Percentiles rank a stretch among this genome's conserved stretches.
Conservation (phyloP, 2,113 vertebrate genomes). For the Myiozetetes cayanensis region DNA sequence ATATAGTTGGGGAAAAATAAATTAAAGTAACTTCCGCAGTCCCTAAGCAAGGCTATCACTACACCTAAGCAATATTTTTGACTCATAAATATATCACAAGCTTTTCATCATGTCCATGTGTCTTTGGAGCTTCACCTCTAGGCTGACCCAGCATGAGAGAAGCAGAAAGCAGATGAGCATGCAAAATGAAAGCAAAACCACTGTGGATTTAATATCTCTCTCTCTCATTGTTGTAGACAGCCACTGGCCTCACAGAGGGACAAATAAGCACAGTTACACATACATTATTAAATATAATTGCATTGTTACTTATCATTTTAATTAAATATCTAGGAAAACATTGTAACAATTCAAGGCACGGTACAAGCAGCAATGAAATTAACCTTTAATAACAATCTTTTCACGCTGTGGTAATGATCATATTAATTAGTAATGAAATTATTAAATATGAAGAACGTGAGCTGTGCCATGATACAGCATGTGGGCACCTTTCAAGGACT, state of each 20-base stretch:
- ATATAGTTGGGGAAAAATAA: not conserved
- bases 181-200: not conserved
- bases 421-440: conserved; percentile 70
- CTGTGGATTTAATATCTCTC: not conserved
- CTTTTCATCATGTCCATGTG: not conserved
- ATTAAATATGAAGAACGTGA: conserved; percentile 58
- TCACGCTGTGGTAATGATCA: conserved; percentile 25
- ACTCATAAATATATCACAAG: not conserved
- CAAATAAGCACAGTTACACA: conserved; percentile 43
- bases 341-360: conserved; percentile 53
- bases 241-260: not conserved
- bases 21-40: not conserved
- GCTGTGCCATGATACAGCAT: not conserved
- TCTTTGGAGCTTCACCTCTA: not conserved
- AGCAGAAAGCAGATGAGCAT: not conserved
- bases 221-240: not conserved
- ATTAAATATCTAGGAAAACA: conserved; percentile 62
- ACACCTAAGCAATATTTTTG: not conserved
- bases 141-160: not conserved
- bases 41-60: not conserved
- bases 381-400: conserved; percentile 72
- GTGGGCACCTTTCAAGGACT: conserved; percentile 1
- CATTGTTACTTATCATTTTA: conserved; percentile 62
- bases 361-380: conserved; percentile 39
- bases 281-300: conserved; percentile 68